Evolutionary conservation across 2,888 invertebrate genomes (phyloP).

Genomic region (Andrena bucephala): DNA sequence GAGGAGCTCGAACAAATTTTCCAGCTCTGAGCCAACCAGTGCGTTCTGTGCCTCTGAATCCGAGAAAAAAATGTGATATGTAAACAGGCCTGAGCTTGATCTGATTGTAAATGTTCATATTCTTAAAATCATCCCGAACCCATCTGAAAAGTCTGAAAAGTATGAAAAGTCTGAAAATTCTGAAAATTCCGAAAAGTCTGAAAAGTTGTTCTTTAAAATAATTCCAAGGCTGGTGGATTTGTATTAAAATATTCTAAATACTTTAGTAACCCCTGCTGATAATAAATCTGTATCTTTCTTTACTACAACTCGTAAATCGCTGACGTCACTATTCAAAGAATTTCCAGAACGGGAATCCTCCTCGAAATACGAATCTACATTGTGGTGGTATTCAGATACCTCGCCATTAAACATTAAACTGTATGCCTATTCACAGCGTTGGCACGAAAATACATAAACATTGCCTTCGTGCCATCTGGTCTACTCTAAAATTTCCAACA

Average conservation of each 20-base stretch:
- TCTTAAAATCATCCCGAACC: background rate
- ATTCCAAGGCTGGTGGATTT: background rate
- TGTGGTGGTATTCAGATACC: constrained; percentile 9
- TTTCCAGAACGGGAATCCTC: background rate
- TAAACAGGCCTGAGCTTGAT: background rate
- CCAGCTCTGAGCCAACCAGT: background rate
- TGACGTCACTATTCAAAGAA: background rate
- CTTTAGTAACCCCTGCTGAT: background rate
- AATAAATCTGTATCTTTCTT: background rate
- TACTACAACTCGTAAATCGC: background rate
- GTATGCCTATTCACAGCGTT: constrained; percentile 1
- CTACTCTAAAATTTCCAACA: too few species aligned
- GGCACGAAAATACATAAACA: too few species aligned
- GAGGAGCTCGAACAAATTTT: background rate
- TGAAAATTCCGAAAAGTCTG: too few species aligned
- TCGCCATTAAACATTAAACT: constrained; percentile 1
- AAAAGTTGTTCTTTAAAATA: background rate
- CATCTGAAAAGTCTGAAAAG: background rate
- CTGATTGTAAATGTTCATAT: background rate
- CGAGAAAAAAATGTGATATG: background rate
- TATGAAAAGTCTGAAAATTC: too few species aligned
- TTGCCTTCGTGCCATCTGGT: too few species aligned
- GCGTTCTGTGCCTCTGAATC: background rate
- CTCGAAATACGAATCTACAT: background rate
- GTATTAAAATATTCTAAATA: background rate